Evolutionary conservation across 2,888 invertebrate genomes (phyloP).

Genomic region (Meandrusa payeni): DNA sequence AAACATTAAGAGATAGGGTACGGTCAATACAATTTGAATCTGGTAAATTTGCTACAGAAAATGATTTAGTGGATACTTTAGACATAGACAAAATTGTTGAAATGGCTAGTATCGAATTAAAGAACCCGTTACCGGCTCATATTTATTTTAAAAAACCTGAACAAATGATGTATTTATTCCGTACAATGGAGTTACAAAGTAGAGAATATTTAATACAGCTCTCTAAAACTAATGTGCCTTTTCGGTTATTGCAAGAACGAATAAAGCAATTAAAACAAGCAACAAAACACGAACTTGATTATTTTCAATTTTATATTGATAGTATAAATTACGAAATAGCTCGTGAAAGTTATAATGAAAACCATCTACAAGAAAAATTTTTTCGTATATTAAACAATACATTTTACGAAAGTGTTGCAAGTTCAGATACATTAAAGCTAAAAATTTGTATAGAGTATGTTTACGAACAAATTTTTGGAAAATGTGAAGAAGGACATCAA

Average conservation of each 20-base stretch:
- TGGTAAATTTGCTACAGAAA: slow-evolving; percentile 61
- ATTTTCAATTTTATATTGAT: slow-evolving; percentile 69
- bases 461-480: slow-evolving; percentile 69
- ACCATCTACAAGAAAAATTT: slow-evolving; percentile 62
- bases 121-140: slow-evolving; percentile 47
- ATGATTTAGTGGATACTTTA: slow-evolving; percentile 61
- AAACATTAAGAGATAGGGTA: slow-evolving; percentile 50
- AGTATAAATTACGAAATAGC: slow-evolving; percentile 53
- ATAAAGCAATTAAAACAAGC: slow-evolving; percentile 55
- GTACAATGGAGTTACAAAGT: slow-evolving; percentile 71
- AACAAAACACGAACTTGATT: slow-evolving; percentile 62
- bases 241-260: slow-evolving; percentile 50
- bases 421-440: slow-evolving; percentile 59
- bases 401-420: slow-evolving; percentile 67
- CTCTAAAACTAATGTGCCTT: slow-evolving; percentile 60
- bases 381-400: slow-evolving; percentile 61
- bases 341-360: slow-evolving; percentile 61
- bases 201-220: slow-evolving; percentile 68
- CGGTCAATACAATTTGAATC: slow-evolving; percentile 64
- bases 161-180: slow-evolving; percentile 66
- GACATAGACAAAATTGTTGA: slow-evolving; percentile 69
- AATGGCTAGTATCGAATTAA: slow-evolving; percentile 55
- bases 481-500: slow-evolving; percentile 71
- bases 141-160: slow-evolving; percentile 57
- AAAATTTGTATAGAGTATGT: slow-evolving; percentile 74